A percentile compares a stretch with the other conserved stretches of the same genome.
Evolutionary conservation across 2,888 invertebrate genomes (phyloP).

Genomic region (Strigamia transsilvanica): DNA sequence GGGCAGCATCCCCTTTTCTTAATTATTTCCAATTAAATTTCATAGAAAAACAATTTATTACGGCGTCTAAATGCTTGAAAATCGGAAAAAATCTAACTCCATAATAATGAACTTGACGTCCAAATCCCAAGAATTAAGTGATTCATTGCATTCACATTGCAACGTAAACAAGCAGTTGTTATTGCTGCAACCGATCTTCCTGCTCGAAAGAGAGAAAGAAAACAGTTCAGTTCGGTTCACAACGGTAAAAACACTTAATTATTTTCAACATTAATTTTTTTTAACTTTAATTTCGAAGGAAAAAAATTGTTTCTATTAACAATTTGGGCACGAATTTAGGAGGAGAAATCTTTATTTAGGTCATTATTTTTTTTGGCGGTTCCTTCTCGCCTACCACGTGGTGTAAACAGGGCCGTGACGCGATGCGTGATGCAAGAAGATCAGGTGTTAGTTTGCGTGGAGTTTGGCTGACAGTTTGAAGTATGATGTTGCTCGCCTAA

Average conservation of each 20-base stretch:
- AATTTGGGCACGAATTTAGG: background rate
- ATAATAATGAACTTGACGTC: background rate
- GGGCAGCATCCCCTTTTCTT: background rate
- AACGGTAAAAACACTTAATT: too few relatives aligned
- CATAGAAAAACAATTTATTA: too few relatives aligned
- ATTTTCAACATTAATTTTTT: too few relatives aligned
- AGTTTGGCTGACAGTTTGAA: constrained; percentile 25
- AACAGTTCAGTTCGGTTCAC: background rate
- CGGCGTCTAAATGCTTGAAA: background rate
- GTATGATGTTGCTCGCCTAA: background rate
- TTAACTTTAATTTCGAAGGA: too few relatives aligned
- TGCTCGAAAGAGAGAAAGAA: background rate
- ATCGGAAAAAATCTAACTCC: background rate
- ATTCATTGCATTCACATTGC: background rate
- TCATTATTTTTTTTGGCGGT: background rate
- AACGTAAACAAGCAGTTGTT: constrained; percentile 20
- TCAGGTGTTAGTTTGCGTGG: constrained; percentile 24
- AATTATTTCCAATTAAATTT: background rate
- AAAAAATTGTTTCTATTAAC: background rate
- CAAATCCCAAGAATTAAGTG: background rate
- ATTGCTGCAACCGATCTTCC: constrained; percentile 16
- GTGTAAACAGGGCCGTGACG: constrained; percentile 13
- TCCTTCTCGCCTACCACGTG: constrained; percentile 11
- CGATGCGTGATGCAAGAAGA: constrained; percentile 23
- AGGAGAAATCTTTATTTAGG: constrained; percentile 24